These are phyloP conservation scores for Podotricha telesiphe DNA, from an alignment of 2,888 invertebrate species.

Conservation along the genomic window DNA sequence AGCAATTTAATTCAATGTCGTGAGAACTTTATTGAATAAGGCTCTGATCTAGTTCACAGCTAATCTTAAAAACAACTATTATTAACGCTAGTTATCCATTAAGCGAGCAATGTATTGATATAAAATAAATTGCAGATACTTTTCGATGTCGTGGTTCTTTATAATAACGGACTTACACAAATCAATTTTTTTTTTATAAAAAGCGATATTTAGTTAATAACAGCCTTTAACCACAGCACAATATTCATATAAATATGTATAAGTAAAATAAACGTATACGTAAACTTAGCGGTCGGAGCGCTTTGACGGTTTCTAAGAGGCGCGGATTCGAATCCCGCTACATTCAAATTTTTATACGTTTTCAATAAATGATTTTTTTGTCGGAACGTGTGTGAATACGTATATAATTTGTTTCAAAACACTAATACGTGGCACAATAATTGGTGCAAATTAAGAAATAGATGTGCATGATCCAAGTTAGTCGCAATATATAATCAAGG, in stretches of 20 bases:
- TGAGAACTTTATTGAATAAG: conserved; percentile 75
- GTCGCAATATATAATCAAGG: conserved; percentile 45
- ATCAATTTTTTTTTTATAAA: too few species aligned
- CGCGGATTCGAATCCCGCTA: too few species aligned
- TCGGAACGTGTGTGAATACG: too few species aligned
- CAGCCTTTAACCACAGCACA: too few species aligned
- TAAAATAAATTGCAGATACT: background rate
- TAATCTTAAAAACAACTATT: conserved; percentile 69
- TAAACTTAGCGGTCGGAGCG: too few species aligned
- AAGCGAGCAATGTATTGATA: conserved; percentile 51
- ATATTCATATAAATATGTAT: too few species aligned
- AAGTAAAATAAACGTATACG: too few species aligned
- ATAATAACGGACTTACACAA: background rate
- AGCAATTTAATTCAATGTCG: conserved; percentile 79
- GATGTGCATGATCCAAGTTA: conserved; percentile 12
- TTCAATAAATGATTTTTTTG: too few species aligned
- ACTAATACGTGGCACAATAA: background rate
- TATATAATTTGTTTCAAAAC: too few species aligned
- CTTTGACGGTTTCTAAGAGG: too few species aligned
- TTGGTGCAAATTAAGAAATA: conserved; percentile 1
- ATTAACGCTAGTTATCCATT: conserved; percentile 61
- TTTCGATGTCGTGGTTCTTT: background rate
- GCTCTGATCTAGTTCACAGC: conserved; percentile 75
- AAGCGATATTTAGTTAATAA: too few species aligned
- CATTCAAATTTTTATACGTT: too few species aligned